Evolutionary conservation across 2,888 invertebrate species (phyloP).

Genomic region (Caenorhabditis sp.): DNA sequence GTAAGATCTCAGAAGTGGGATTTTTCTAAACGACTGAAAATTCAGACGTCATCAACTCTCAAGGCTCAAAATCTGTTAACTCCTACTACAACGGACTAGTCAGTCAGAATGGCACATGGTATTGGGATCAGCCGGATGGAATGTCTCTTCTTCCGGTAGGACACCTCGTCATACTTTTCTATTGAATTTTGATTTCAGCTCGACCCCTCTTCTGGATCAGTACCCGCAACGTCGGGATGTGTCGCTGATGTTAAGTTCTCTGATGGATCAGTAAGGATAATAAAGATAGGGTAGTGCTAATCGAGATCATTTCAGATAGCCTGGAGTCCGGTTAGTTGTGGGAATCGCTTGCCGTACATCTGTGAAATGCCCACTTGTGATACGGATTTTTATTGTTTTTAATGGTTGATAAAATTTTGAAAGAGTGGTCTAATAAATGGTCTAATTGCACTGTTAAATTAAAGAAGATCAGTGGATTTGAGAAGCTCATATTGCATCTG

Average conservation of each 20-base stretch:
- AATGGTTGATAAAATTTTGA: not conserved
- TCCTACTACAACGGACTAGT: constrained; percentile 34
- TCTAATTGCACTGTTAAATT: too few relatives aligned
- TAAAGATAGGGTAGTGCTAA: not conserved
- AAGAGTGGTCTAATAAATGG: too few relatives aligned
- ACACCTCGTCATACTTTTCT: too few relatives aligned
- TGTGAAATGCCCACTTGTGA: constrained; percentile 38
- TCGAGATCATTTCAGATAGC: constrained; percentile 1
- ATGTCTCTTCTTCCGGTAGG: constrained; percentile 27
- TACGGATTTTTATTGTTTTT: constrained; percentile 35
- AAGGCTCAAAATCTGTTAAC: constrained; percentile 4
- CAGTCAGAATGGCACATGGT: constrained; percentile 36
- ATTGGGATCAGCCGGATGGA: constrained; percentile 36
- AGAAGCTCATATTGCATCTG: too few relatives aligned
- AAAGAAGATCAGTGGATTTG: too few relatives aligned
- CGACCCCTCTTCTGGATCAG: constrained; percentile 29
- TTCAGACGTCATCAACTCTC: constrained; percentile 21
- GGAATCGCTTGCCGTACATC: constrained; percentile 32
- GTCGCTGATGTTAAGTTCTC: constrained; percentile 33
- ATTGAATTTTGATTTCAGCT: constrained; percentile 27
- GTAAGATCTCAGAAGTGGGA: not conserved
- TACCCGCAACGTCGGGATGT: constrained; percentile 30
- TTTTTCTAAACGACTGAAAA: not conserved
- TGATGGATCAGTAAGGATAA: constrained; percentile 36
- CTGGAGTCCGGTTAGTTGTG: constrained; percentile 33